phyloP scores from a whole-genome alignment of 2,797 vertebrate genomes.

The Notolabrus celidotus region DNA sequence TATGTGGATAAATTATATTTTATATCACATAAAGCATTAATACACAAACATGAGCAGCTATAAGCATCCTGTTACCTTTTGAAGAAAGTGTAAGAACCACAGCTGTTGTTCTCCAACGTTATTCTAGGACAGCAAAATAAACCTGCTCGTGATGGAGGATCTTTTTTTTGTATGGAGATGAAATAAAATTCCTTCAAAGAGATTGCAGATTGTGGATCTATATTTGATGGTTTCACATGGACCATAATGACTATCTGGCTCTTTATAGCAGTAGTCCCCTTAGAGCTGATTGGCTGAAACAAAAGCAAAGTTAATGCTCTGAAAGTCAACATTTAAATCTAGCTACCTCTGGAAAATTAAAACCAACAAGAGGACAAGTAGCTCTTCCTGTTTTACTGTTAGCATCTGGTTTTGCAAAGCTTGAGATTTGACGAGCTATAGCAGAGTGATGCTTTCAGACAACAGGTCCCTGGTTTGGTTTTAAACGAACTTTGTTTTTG shows the following conservation, averaged over 20 bases:
- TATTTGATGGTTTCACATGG: slow-evolving; percentile 31
- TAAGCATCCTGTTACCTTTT: slow-evolving; percentile 16
- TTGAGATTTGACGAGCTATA: neutral
- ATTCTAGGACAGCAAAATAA: slow-evolving; percentile 12
- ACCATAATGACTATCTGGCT: slow-evolving; percentile 25
- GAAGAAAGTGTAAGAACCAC: slow-evolving; percentile 12
- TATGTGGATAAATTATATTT: neutral
- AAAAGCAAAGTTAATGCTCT: slow-evolving; percentile 18
- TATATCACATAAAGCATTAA: slow-evolving; percentile 7
- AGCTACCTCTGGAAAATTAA: neutral
- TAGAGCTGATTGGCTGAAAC: slow-evolving; percentile 9
- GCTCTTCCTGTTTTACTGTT: slow-evolving; percentile 8
- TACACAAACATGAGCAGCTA: slow-evolving; percentile 13
- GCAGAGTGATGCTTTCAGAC: slow-evolving; percentile 1
- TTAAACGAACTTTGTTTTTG: slow-evolving; percentile 7
- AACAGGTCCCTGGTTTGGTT: neutral
- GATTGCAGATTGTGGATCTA: slow-evolving; percentile 22
- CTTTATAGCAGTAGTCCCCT: slow-evolving; percentile 25
- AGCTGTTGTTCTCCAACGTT: slow-evolving; percentile 7
- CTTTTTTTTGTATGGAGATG: slow-evolving; percentile 22
- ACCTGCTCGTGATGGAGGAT: neutral
- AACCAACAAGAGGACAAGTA: neutral
- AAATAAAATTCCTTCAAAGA: slow-evolving; percentile 8
- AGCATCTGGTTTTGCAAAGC: too few species aligned
- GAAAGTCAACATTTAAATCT: neutral